Conservation (phyloP, 2,888 invertebrate genomes). For the Polyploca ridens region DNA sequence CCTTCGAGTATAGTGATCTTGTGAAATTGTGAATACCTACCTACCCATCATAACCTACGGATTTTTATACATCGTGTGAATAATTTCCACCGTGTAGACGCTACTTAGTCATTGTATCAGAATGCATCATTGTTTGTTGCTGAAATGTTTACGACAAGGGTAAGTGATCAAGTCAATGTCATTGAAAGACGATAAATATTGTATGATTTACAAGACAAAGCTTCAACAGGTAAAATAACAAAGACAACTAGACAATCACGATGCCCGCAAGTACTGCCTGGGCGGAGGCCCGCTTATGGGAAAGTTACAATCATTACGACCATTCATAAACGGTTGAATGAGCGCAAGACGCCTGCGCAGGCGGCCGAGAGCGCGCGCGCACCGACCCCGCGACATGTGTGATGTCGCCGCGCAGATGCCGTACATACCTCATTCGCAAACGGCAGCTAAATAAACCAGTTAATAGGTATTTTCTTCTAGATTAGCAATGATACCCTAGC, state of each 20-base stretch:
- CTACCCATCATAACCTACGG: not conserved
- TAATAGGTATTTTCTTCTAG: slow-evolving; percentile 29
- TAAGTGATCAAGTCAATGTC: slow-evolving; percentile 10
- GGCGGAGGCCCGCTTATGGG: slow-evolving; percentile 75
- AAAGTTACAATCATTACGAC: slow-evolving; percentile 77
- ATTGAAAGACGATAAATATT: slow-evolving; percentile 7
- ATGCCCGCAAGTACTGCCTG: slow-evolving; percentile 53
- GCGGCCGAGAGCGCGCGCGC: slow-evolving; percentile 55
- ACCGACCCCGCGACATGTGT: slow-evolving; percentile 62
- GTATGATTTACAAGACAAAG: slow-evolving; percentile 23
- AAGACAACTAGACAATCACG: slow-evolving; percentile 46
- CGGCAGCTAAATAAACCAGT: slow-evolving; percentile 27
- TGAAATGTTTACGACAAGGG: slow-evolving; percentile 7
- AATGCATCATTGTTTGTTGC: slow-evolving; percentile 8
- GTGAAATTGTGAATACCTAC: not conserved
- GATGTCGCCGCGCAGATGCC: slow-evolving; percentile 54
- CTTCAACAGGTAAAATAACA: slow-evolving; percentile 42
- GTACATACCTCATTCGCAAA: slow-evolving; percentile 32
- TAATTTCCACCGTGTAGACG: not conserved
- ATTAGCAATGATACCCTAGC: slow-evolving; percentile 20
- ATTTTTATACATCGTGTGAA: not conserved
- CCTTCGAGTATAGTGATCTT: not conserved
- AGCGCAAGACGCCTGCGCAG: slow-evolving; percentile 62
- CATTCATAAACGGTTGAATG: slow-evolving; percentile 82
- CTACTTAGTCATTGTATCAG: slow-evolving; percentile 5